phyloP scores from a whole-genome alignment of 2,113 vertebrate species.

The Suncus etruscus region DNA sequence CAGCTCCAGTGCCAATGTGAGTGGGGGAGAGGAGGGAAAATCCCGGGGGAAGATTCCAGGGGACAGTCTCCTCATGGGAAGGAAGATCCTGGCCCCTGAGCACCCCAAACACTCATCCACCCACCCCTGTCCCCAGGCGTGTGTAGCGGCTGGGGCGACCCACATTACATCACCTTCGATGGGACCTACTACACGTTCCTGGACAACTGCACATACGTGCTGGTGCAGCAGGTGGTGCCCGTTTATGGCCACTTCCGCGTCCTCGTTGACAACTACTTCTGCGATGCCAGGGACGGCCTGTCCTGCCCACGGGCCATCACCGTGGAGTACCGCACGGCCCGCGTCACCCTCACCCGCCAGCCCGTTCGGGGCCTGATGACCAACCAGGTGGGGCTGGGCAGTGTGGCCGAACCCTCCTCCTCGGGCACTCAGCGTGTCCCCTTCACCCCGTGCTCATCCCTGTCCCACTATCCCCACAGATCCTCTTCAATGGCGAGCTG shows the following conservation, averaged over 20 bases:
- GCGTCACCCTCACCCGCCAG: slow-evolving; percentile 86
- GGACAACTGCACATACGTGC: slow-evolving; percentile 92
- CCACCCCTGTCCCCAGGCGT: slow-evolving; percentile 85
- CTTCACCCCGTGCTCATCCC: too few species aligned
- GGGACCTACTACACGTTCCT: slow-evolving; percentile 91
- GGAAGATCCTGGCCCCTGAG: not conserved
- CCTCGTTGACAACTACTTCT: slow-evolving; percentile 89
- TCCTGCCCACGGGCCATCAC: slow-evolving; percentile 90
- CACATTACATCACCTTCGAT: slow-evolving; percentile 94
- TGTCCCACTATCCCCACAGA: slow-evolving; percentile 80
- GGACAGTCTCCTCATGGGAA: too few species aligned
- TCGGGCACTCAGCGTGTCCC: accelerated
- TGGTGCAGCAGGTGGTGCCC: slow-evolving; percentile 91
- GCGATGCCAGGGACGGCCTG: slow-evolving; percentile 80
- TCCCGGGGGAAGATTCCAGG: too few species aligned
- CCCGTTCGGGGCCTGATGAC: slow-evolving; percentile 71
- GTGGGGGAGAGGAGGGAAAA: slow-evolving; percentile 60
- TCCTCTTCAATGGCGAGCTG: slow-evolving; percentile 87
- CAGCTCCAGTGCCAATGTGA: slow-evolving; percentile 94
- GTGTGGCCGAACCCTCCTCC: not conserved
- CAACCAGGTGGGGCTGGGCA: slow-evolving; percentile 86
- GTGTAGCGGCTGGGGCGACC: slow-evolving; percentile 91
- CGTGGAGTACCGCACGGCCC: slow-evolving; percentile 86
- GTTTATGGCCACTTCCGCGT: slow-evolving; percentile 89
- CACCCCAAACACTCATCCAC: too few species aligned